Evolutionary conservation across 1,140 invertebrate genomes (phyloP).

Genomic region (Dendroctonus valens): DNA sequence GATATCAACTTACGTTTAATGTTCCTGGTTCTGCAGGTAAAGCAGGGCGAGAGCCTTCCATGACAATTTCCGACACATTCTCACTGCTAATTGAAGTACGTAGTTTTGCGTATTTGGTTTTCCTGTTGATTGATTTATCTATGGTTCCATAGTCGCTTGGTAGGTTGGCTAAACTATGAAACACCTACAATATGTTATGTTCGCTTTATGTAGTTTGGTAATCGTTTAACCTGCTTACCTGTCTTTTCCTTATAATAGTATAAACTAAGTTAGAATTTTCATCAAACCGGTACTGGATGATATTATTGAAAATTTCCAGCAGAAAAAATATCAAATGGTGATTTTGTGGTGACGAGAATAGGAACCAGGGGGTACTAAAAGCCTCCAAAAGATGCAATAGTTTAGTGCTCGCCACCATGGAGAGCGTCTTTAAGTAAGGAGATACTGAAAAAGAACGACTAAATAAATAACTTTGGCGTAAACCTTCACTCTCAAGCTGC

Average conservation of each 20-base stretch:
- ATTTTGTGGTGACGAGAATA: conserved; percentile 94
- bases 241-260: conserved; percentile 96
- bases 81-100: conserved; percentile 42
- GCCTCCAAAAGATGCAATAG: conserved; percentile 95
- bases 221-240: conserved; percentile 54
- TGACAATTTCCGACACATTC: conserved; percentile 60
- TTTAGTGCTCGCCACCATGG: conserved; percentile 98
- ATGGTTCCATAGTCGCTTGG: conserved; percentile 90
- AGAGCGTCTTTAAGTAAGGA: conserved; percentile 97
- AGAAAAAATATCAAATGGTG: conserved; percentile 98
- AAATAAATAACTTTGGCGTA: not conserved
- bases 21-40: conserved; percentile 87
- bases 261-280: conserved; percentile 99
- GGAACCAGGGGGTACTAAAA: conserved; percentile 98
- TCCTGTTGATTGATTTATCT: conserved; percentile 74
- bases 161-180: conserved; percentile 94
- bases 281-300: conserved; percentile 99
- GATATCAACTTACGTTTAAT: conserved; percentile 59
- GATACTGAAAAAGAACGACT: conserved; percentile 70
- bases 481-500: conserved; percentile 41
- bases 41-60: conserved; percentile 85
- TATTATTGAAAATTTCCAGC: conserved; percentile 99
- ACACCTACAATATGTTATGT: conserved; percentile 55
- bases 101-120: conserved; percentile 44
- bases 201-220: not conserved